Percentiles rank a stretch among this genome's conserved stretches.
Conservation (phyloP, 2,888 invertebrate species). For the Temnothorax rugatulus region DNA sequence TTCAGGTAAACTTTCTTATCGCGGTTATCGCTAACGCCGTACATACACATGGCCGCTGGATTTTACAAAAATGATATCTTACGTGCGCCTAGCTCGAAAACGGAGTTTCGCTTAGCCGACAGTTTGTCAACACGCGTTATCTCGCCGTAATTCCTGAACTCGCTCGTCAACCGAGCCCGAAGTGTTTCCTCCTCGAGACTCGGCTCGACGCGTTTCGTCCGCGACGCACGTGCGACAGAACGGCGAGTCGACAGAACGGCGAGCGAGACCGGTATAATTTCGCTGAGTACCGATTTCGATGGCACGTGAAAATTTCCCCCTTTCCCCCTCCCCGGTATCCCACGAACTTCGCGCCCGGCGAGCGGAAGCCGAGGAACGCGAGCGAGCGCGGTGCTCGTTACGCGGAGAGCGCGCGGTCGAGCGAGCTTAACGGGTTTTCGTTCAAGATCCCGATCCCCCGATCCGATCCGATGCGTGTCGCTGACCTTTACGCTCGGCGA, state of each 20-base stretch:
- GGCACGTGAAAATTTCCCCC: neutral
- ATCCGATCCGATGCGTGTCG: constrained; percentile 47
- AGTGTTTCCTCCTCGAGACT: neutral
- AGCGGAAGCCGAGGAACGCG: neutral
- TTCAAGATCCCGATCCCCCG: constrained; percentile 38
- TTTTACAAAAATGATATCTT: neutral
- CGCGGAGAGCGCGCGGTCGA: constrained; percentile 5
- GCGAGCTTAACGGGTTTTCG: constrained; percentile 63
- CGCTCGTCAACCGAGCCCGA: neutral
- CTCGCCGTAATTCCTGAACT: constrained; percentile 25
- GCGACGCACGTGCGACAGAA: neutral
- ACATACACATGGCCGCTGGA: neutral
- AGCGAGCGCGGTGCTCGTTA: constrained; percentile 17
- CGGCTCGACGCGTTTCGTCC: neutral
- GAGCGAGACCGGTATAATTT: neutral
- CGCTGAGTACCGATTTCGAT: neutral
- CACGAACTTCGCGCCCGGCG: neutral
- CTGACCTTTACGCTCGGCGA: constrained; percentile 57
- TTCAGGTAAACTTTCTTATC: neutral
- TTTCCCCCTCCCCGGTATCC: too few relatives aligned
- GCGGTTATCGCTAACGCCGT: neutral
- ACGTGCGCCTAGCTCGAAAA: neutral
- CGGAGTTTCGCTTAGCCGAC: constrained; percentile 1
- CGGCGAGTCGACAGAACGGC: neutral
- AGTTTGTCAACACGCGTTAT: constrained; percentile 22